Percentiles rank a stretch among this genome's conserved stretches.
Evolutionary conservation across 1,140 invertebrate species (phyloP).

Genomic region (Carposina sasakii): DNA sequence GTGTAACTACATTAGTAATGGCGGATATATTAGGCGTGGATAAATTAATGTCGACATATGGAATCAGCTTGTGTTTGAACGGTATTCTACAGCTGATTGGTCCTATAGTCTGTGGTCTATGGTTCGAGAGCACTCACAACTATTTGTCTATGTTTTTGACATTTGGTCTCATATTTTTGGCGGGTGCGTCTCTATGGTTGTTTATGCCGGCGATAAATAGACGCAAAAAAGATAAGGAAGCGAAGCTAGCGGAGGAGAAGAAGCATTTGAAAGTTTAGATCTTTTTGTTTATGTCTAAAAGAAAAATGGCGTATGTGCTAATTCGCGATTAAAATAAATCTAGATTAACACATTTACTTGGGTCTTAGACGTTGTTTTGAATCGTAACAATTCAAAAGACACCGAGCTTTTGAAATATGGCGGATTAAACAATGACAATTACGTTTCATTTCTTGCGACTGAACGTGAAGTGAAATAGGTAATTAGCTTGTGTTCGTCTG

Average conservation of each 20-base stretch:
- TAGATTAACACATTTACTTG: too few relatives aligned
- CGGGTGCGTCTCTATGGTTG: slow-evolving; percentile 81
- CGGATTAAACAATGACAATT: too few relatives aligned
- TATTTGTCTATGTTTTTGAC: slow-evolving; percentile 81
- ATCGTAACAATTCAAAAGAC: too few relatives aligned
- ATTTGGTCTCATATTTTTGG: slow-evolving; percentile 81
- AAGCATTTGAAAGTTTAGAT: slow-evolving; percentile 1
- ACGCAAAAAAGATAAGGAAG: slow-evolving; percentile 46
- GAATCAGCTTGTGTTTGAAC: slow-evolving; percentile 88
- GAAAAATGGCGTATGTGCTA: too few relatives aligned
- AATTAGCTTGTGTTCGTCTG: too few relatives aligned
- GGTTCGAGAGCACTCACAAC: slow-evolving; percentile 76
- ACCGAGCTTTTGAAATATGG: too few relatives aligned
- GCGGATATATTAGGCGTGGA: slow-evolving; percentile 88
- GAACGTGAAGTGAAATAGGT: too few relatives aligned
- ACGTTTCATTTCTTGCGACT: too few relatives aligned
- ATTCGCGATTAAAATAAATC: too few relatives aligned
- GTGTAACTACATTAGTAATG: slow-evolving; percentile 88
- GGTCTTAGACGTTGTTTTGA: too few relatives aligned
- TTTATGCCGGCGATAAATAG: slow-evolving; percentile 81
- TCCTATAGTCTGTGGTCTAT: slow-evolving; percentile 82
- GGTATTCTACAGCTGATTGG: slow-evolving; percentile 85
- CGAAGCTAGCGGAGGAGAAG: slow-evolving; percentile 28
- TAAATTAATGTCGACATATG: slow-evolving; percentile 86
- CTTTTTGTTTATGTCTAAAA: neutral